Evolutionary conservation across 2,888 invertebrate species (phyloP).

Genomic region (Meandrusa payeni): DNA sequence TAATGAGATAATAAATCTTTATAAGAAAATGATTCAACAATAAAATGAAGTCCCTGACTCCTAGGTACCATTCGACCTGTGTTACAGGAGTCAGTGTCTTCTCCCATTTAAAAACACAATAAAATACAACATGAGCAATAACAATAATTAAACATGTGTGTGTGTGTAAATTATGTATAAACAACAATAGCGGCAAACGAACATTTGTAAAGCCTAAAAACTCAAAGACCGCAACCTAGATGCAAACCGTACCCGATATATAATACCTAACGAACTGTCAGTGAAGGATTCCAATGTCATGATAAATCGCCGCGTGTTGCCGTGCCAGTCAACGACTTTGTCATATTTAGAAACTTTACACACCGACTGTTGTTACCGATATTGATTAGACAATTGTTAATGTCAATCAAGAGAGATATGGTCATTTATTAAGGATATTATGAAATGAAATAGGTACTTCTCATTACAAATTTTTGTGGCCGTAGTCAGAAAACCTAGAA

Average conservation of each 20-base stretch:
- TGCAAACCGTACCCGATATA: constrained; percentile 45
- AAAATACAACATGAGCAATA: no score
- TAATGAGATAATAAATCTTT: no score
- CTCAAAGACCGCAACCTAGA: constrained; percentile 51
- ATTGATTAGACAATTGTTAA: constrained; percentile 57
- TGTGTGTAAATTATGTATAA: no score
- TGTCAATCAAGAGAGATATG: constrained; percentile 61
- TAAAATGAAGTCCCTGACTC: no score
- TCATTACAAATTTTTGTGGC: no score
- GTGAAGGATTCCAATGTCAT: constrained; percentile 57
- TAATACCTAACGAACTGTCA: constrained; percentile 49
- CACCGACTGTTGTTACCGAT: constrained; percentile 58
- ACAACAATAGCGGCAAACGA: constrained; percentile 64
- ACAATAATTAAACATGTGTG: no score
- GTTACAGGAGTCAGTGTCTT: no score
- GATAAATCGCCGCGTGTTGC: constrained; percentile 43
- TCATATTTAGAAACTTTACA: constrained; percentile 57
- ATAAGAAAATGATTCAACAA: no score
- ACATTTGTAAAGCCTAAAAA: constrained; percentile 42
- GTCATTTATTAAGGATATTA: constrained; percentile 39
- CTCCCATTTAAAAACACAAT: no score
- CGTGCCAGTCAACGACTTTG: constrained; percentile 57
- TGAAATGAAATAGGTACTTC: constrained; percentile 37
- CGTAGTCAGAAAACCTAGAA: no score
- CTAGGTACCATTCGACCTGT: no score